phyloP scores from a whole-genome alignment of 2,888 invertebrate species.

The Prosapia bicincta region DNA sequence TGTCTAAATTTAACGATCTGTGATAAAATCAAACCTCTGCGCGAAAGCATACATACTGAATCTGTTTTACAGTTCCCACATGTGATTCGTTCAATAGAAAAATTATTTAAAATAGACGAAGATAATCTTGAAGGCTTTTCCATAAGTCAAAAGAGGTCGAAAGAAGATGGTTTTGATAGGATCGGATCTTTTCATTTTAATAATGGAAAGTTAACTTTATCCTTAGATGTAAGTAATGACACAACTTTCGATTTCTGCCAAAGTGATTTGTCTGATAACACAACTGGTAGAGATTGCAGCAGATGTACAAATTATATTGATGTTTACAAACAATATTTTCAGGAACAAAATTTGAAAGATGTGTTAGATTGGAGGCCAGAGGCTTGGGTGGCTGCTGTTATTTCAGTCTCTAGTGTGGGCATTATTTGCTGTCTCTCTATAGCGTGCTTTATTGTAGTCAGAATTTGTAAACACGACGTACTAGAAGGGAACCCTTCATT shows the following conservation, averaged over 20 bases:
- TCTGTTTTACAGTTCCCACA: conserved; percentile 7
- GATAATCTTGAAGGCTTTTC: conserved; percentile 30
- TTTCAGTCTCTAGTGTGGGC: conserved; percentile 64
- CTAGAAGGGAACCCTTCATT: conserved; percentile 64
- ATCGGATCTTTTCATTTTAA: conserved; percentile 27
- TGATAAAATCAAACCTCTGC: conserved; percentile 8
- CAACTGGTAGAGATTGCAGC: conserved; percentile 32
- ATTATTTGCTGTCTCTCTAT: conserved; percentile 62
- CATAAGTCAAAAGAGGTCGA: conserved; percentile 21
- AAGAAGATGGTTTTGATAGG: conserved; percentile 13
- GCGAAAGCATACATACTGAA: neutral
- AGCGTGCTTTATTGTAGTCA: conserved; percentile 59
- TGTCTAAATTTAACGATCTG: conserved; percentile 28
- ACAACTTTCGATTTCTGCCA: conserved; percentile 23
- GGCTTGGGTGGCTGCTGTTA: conserved; percentile 58
- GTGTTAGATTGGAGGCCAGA: conserved; percentile 42
- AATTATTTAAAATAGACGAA: conserved; percentile 18
- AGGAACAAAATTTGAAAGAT: conserved; percentile 24
- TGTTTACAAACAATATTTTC: conserved; percentile 29
- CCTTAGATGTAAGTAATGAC: conserved; percentile 20
- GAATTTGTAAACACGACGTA: conserved; percentile 60
- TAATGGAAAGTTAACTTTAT: conserved; percentile 17
- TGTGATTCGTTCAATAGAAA: conserved; percentile 15
- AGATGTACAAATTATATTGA: conserved; percentile 32
- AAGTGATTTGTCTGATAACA: conserved; percentile 27